Evolutionary conservation across 2,113 vertebrate genomes (phyloP).

Genomic region (Tachysurus fulvidraco): DNA sequence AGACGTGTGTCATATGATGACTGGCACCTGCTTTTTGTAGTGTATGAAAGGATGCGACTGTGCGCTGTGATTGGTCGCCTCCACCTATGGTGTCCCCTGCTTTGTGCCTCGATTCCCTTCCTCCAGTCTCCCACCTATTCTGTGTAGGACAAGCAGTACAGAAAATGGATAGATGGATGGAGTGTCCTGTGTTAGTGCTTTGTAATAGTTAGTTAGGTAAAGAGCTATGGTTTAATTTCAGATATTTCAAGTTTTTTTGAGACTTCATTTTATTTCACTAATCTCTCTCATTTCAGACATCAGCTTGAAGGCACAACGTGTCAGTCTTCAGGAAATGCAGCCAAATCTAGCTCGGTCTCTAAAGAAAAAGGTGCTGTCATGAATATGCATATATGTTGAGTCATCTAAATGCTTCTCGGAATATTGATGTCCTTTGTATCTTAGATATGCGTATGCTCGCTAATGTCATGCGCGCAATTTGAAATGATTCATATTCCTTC

Average conservation of each 20-base stretch:
- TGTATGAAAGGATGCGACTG: too few species aligned
- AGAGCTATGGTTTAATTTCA: not conserved
- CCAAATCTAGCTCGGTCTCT: constrained; percentile 59
- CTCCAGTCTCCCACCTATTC: too few species aligned
- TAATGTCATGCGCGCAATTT: not conserved
- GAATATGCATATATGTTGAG: constrained; percentile 53
- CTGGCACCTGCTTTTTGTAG: too few species aligned
- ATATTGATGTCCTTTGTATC: constrained; percentile 28
- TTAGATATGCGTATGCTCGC: constrained; percentile 7
- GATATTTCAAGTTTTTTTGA: too few species aligned
- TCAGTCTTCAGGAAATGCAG: constrained; percentile 58
- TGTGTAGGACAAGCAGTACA: too few species aligned
- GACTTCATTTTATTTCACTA: constrained; percentile 60
- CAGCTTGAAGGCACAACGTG: constrained; percentile 62
- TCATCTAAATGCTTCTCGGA: not conserved
- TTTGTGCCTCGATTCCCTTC: too few species aligned
- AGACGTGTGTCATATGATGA: too few species aligned
- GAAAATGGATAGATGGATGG: not conserved
- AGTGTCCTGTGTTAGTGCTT: not conserved
- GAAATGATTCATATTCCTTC: not conserved
- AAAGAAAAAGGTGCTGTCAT: constrained; percentile 59
- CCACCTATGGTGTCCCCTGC: too few species aligned
- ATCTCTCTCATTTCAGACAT: constrained; percentile 65
- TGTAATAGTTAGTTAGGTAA: not conserved
- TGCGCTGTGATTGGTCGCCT: too few species aligned